Conservation (phyloP, 64 coral and sea anemone species). For the Montipora efflorescens region DNA sequence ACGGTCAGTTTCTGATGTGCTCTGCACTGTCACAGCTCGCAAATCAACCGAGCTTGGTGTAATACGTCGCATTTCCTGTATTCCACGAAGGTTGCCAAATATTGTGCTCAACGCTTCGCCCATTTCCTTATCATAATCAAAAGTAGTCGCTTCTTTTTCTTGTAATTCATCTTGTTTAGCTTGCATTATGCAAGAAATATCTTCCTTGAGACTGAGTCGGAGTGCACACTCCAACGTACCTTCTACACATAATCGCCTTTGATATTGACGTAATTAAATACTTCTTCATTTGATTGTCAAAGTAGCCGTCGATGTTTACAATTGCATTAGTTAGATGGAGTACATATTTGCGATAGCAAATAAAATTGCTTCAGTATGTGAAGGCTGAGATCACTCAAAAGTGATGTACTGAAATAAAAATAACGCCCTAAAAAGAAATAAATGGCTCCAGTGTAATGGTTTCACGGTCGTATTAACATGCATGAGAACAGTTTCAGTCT, state of each 20-base stretch:
- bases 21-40: background rate
- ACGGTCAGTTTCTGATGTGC: background rate
- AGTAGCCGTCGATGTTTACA: background rate
- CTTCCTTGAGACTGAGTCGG: background rate
- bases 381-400: background rate
- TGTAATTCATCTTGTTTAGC: background rate
- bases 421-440: background rate
- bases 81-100: conserved; percentile 35
- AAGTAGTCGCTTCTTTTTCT: background rate
- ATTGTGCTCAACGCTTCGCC: conserved; percentile 5
- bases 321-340: background rate
- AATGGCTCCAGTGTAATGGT: too few relatives aligned
- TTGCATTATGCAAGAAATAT: background rate
- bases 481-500: too few relatives aligned
- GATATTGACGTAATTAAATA: background rate
- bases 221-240: background rate
- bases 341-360: background rate
- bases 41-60: background rate
- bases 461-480: too few relatives aligned
- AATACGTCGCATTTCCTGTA: conserved; percentile 11
- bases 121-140: conserved; percentile 41
- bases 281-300: background rate
- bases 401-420: background rate
- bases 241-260: background rate
- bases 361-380: too few relatives aligned